phyloP scores from a whole-genome alignment of 1,140 invertebrate species.

The Heliconius eleuchia region DNA sequence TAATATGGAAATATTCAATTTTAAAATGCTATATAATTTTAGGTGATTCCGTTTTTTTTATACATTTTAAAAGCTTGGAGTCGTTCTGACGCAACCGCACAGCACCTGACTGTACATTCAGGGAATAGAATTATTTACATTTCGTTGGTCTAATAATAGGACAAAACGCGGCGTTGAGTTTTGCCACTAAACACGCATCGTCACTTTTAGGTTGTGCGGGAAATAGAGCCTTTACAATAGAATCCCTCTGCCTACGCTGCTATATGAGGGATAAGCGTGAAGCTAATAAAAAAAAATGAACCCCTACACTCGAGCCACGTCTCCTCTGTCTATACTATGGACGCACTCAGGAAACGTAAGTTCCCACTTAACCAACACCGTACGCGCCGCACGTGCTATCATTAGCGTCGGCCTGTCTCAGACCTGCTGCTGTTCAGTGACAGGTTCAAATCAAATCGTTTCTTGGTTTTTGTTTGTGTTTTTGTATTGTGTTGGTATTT shows the following conservation, averaged over 20 bases:
- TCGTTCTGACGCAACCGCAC: too few species aligned
- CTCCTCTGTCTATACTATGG: constrained; percentile 16
- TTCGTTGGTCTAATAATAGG: too few species aligned
- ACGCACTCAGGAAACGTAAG: constrained; percentile 40
- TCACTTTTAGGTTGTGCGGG: too few species aligned
- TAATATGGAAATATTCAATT: not conserved
- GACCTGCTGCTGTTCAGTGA: constrained; percentile 8
- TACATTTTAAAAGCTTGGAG: too few species aligned
- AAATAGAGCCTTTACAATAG: too few species aligned
- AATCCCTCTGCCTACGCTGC: too few species aligned
- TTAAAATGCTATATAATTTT: too few species aligned
- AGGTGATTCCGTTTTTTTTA: too few species aligned
- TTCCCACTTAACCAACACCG: constrained; percentile 44
- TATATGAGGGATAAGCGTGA: not conserved
- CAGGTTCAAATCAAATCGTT: not conserved
- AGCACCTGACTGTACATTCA: too few species aligned
- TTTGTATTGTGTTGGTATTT: not conserved
- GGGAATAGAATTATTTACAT: too few species aligned
- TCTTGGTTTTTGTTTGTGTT: not conserved
- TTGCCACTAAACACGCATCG: too few species aligned
- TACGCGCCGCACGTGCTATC: constrained; percentile 32
- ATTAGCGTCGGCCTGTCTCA: constrained; percentile 23
- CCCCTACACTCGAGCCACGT: not conserved
- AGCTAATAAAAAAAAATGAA: not conserved
- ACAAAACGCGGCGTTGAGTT: too few species aligned